Evolutionary conservation across 2,888 invertebrate genomes (phyloP).

Genomic region (Ophion ellenae): DNA sequence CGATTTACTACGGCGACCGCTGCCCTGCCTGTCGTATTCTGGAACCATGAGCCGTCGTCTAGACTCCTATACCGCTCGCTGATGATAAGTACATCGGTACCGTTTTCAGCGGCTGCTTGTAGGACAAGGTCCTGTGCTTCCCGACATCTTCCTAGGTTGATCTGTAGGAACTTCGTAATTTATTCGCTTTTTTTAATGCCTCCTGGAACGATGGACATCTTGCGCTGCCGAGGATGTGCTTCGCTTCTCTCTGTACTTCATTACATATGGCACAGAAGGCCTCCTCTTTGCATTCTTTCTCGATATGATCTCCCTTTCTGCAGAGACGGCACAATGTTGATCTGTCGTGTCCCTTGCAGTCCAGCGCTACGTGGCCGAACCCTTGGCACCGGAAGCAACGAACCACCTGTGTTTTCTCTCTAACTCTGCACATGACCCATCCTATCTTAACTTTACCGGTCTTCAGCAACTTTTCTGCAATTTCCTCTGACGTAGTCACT

Average conservation of each 20-base stretch:
- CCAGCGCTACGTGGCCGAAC: conserved; percentile 54
- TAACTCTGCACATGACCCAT: conserved; percentile 48
- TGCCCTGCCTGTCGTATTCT: too few relatives aligned
- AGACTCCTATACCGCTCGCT: too few relatives aligned
- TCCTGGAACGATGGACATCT: too few relatives aligned
- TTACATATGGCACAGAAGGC: conserved; percentile 56
- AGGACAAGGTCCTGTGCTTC: too few relatives aligned
- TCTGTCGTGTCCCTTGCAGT: conserved; percentile 59
- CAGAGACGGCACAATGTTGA: conserved; percentile 59
- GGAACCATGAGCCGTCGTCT: too few relatives aligned
- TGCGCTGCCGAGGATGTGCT: too few relatives aligned
- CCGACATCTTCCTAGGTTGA: too few relatives aligned
- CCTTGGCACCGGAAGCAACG: conserved; percentile 64
- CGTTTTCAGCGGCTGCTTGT: too few relatives aligned
- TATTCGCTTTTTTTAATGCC: neutral
- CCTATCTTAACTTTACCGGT: conserved; percentile 35
- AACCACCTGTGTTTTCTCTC: conserved; percentile 37
- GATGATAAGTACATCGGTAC: too few relatives aligned
- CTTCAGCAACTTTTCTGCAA: conserved; percentile 38
- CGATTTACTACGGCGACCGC: too few relatives aligned
- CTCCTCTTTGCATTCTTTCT: conserved; percentile 44
- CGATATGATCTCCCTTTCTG: conserved; percentile 60
- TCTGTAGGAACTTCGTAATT: too few relatives aligned
- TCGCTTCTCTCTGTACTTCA: conserved; percentile 3
- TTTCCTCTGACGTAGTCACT: conserved; percentile 43